Evolutionary conservation across 2,797 vertebrate genomes (phyloP).

Genomic region (Smutsia temminckii): DNA sequence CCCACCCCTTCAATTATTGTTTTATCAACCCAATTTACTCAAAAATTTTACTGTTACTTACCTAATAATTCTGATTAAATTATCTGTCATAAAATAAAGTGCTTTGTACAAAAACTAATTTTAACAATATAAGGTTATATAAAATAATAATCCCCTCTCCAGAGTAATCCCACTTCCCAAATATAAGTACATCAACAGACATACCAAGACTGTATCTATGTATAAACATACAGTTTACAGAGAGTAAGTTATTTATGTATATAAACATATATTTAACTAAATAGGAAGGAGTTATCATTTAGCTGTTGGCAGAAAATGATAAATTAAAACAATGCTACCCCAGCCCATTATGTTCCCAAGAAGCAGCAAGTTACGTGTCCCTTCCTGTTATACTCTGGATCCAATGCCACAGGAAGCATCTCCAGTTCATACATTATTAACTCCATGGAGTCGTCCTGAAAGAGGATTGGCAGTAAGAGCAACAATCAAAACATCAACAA

Average conservation of each 20-base stretch:
- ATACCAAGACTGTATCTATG: background rate
- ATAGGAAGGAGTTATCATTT: background rate
- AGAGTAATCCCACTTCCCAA: background rate
- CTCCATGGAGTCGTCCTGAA: background rate
- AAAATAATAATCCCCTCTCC: background rate
- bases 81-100: background rate
- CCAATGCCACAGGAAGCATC: constrained; percentile 9
- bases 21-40: background rate
- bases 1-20: background rate
- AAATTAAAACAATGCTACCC: background rate
- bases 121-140: background rate
- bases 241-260: too few species aligned
- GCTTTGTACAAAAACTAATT: background rate
- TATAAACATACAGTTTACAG: too few species aligned
- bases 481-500: background rate
- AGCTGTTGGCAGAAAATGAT: background rate
- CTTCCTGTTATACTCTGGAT: background rate
- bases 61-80: background rate
- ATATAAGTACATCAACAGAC: background rate
- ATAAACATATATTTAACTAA: background rate
- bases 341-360: background rate
- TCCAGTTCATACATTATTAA: background rate
- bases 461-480: background rate
- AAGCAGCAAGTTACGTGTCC: background rate
- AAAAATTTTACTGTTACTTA: background rate